Evolutionary conservation across 2,797 vertebrate species (phyloP), one percentile per base, ranked within the genome.

Genomic region (Poecilia wingei): DNA sequence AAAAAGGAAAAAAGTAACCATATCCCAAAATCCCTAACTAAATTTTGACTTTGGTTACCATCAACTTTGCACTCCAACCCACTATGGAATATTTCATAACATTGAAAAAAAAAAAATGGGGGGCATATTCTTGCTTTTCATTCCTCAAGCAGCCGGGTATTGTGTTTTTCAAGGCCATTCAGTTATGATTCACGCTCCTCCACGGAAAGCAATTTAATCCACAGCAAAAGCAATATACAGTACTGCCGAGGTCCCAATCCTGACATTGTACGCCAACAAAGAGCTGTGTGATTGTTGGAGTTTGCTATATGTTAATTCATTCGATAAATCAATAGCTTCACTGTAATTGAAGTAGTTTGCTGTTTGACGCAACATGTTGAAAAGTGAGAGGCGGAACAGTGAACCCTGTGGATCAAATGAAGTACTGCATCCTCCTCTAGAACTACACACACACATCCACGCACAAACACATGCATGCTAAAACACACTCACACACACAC

Each of bases 291-390:
- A 93, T 91, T 90, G 83, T 87, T 76, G 79, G 61, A 90, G 89
- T 93, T 89, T 93, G 89, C 86, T 89, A 86, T 93, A 95, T 95
- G 92, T 94, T 94, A 94, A 96, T 94, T 91, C 43, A 53, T 84
- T 89, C 88, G 84, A 92, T 94, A 94, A 95, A 94, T 95, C 94
- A 92, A 93, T 94, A 90, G 86, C 80, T 78, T 88, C 74, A 77
- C 86, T 87, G 84, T 94, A 92, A 94, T 92, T 94, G 91, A 92
- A 94, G 91, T 86, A 78, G 82, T 76, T 85, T 82, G 76, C 85
- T 78, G 51, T 91, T 79, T 74, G 76, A 79, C 61, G 82, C 64
- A 64, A 73, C 9, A 13, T 64, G 79, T 80, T 28, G 14, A 68
- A 75, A 80, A 22, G 79, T 83, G 79, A 83, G 87, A 91, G 88